Evolutionary conservation across 1,140 invertebrate genomes (phyloP).

Genomic region (Himalopsyche phryganea): DNA sequence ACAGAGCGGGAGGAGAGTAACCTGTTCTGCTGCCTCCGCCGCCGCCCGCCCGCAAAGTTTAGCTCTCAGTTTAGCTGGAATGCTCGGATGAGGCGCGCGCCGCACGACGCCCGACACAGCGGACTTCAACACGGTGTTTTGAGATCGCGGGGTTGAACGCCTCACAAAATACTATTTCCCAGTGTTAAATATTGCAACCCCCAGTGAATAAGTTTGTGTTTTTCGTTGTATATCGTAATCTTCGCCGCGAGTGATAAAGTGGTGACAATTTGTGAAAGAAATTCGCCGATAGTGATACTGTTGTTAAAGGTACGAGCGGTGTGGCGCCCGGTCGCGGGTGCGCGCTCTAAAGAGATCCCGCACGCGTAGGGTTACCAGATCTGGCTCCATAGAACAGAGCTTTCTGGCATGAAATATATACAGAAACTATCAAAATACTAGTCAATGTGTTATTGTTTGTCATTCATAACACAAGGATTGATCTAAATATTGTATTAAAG

Average conservation of each 20-base stretch:
- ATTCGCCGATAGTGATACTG: conserved; percentile 11
- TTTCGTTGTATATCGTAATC: background rate
- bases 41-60: conserved; percentile 2
- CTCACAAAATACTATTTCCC: too few relatives aligned
- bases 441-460: too few relatives aligned
- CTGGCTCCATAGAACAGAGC: too few relatives aligned
- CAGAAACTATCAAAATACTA: too few relatives aligned
- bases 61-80: conserved; percentile 28
- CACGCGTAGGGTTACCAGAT: too few relatives aligned
- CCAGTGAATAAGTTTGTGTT: background rate
- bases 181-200: background rate
- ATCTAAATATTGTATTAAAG: too few relatives aligned
- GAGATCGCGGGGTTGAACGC: too few relatives aligned
- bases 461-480: too few relatives aligned
- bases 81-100: conserved; percentile 22
- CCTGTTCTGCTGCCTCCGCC: conserved; percentile 12
- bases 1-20: conserved; percentile 3
- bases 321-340: background rate
- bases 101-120: conserved; percentile 5
- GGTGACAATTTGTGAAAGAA: conserved; percentile 5
- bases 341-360: background rate
- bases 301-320: conserved; percentile 13
- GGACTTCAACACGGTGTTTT: conserved; percentile 1
- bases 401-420: too few relatives aligned
- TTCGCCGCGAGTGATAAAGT: background rate